Conservation (phyloP, 1,140 invertebrate species). For the Atta texana region DNA sequence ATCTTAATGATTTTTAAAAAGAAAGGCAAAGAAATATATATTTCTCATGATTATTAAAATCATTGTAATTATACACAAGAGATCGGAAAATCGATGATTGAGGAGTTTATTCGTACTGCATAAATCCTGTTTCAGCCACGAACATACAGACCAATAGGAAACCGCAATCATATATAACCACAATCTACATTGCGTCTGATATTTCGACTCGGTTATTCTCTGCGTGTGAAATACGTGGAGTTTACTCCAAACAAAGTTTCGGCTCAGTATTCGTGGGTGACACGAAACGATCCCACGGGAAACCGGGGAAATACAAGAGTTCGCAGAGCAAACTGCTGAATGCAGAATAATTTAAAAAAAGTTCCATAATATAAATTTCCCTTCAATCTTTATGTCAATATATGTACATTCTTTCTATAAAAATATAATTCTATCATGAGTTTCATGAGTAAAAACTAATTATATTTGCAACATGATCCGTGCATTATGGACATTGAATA, state of each 20-base stretch:
- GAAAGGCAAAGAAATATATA: background rate
- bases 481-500: background rate
- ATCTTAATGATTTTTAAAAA: background rate
- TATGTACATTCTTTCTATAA: background rate
- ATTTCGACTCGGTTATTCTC: conserved; percentile 41
- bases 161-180: conserved; percentile 37
- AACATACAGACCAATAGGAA: conserved; percentile 30
- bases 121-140: background rate
- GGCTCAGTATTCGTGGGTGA: background rate
- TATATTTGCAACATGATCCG: background rate
- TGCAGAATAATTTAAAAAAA: background rate
- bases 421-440: background rate
- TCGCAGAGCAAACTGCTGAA: background rate
- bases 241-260: conserved; percentile 30
- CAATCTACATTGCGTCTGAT: conserved; percentile 45
- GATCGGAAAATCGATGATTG: background rate
- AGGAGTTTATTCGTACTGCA: background rate
- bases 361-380: background rate
- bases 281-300: background rate
- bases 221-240: conserved; percentile 15
- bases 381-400: background rate
- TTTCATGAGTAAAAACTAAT: background rate
- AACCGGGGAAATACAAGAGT: background rate
- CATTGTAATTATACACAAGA: background rate
- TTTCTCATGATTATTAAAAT: background rate